Evolutionary conservation across 2,888 invertebrate species (phyloP), one percentile per base, ranked within the genome.

Genomic region (Campopleginae sp.): DNA sequence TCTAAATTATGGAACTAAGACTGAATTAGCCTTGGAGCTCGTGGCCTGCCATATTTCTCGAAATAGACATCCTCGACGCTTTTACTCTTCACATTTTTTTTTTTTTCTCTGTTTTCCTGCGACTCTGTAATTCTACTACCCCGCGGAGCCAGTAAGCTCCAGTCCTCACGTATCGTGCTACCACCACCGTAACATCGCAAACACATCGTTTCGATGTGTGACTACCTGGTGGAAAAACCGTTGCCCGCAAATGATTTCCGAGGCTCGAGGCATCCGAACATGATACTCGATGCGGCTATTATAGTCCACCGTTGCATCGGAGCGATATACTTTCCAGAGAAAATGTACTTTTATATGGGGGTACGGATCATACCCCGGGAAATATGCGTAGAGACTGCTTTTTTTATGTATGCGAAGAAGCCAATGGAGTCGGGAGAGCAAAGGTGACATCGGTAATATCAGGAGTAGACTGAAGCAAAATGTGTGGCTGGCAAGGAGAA

Each of bases 211-310:
- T 80, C 77, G 63, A 84, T 86, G 83, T 79, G 76, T 65, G 75
- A 71, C 79, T 82, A 46, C 58, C 68, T 75, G 78, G 61, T 86
- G 84, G 82, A 86, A 86, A 86, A 87, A 86, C 86, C 85, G 88
- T 88, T 88, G 86, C 74, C 85, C 82, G 85, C 85, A 86, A 86
- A 88, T 87, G 85, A 85, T 86, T 81, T 75, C 79, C 85, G 74
- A 81, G 84, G 80, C 61, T 75, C 68, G 82, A 80, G 82, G 71
- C 82, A 72, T 51, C 75, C 66, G 80, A 82, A 80, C 80, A 80
- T 72, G 82, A 82, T 85, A 80, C 82, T 83, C 85, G 76, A 85
- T 75, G n/a, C n/a, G 83, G 68, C 78, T 58, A 74, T 78, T 72
- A 82, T 78, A 66, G 61, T 74, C 66, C 51, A 58, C 66, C 54